Percentiles rank a stretch among this genome's conserved stretches.
Conservation (phyloP, 2,888 invertebrate genomes). For the Drosophila tanythrix region DNA sequence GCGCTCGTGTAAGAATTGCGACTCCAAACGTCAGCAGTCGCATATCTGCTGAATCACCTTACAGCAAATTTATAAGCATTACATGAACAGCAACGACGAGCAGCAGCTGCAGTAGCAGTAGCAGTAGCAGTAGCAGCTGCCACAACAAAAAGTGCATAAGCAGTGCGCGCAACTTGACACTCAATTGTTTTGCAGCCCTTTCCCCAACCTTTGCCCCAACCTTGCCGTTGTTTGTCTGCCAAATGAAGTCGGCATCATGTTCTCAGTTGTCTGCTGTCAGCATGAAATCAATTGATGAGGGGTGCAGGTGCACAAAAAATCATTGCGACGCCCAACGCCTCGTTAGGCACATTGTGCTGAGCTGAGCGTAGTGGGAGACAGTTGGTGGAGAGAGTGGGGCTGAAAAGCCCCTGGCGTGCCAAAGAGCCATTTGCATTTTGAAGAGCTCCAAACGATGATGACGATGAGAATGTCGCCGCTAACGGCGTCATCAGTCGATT, state of each 20-base stretch:
- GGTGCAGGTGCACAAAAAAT: conserved; percentile 42
- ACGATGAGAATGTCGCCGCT: conserved; percentile 42
- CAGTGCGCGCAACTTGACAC: conserved; percentile 68
- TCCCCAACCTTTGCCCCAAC: not conserved
- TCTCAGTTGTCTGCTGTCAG: conserved; percentile 60
- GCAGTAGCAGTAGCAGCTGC: conserved; percentile 15
- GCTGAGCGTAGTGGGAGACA: not conserved
- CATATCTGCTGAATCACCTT: conserved; percentile 58
- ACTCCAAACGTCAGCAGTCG: conserved; percentile 33
- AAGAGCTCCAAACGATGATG: conserved; percentile 50
- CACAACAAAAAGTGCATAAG: conserved; percentile 47
- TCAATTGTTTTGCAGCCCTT: conserved; percentile 53
- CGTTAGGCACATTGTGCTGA: conserved; percentile 58
- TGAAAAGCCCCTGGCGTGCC: conserved; percentile 60
- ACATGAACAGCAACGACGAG: conserved; percentile 15
- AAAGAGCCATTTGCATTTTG: conserved; percentile 76
- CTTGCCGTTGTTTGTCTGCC: conserved; percentile 35
- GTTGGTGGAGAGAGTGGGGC: not conserved
- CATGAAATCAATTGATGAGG: conserved; percentile 71
- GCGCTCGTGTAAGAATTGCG: conserved; percentile 16
- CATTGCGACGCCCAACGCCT: conserved; percentile 42
- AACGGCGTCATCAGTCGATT: conserved; percentile 44
- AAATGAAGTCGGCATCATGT: conserved; percentile 58
- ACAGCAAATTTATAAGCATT: conserved; percentile 47
- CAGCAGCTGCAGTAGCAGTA: conserved; percentile 10